Percentiles rank a stretch among this genome's conserved stretches.
phyloP scores from a whole-genome alignment of 2,113 vertebrate species.

The Halichoerus grypus region DNA sequence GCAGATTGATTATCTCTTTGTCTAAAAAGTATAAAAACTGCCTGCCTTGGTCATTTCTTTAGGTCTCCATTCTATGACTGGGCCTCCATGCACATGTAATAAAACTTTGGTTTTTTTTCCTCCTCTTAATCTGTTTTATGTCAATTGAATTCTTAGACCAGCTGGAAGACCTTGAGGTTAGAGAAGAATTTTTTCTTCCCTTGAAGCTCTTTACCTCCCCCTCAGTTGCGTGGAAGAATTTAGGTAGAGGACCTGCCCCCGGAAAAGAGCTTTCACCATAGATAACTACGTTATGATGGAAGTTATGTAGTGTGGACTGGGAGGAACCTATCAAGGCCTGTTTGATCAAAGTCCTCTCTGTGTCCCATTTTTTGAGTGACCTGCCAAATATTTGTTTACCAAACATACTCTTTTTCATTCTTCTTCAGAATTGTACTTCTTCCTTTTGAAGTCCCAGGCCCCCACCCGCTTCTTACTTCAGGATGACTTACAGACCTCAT shows the following conservation, averaged over 20 bases:
- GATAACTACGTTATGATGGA: not conserved
- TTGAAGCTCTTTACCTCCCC: not conserved
- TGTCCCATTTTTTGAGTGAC: not conserved
- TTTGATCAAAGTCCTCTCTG: not conserved
- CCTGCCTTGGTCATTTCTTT: not conserved
- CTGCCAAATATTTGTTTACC: not conserved
- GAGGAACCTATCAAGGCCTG: not conserved
- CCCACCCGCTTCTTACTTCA: not conserved
- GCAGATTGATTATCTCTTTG: not conserved
- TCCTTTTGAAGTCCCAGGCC: not conserved
- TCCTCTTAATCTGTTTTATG: not conserved
- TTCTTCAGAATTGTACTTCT: not conserved
- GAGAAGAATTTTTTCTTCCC: not conserved
- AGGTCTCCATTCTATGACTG: not conserved
- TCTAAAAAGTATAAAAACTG: not conserved
- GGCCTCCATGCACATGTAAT: not conserved
- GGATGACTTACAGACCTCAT: not conserved
- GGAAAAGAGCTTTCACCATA: not conserved
- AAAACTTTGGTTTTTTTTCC: not conserved
- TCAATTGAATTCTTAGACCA: not conserved
- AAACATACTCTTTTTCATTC: not conserved
- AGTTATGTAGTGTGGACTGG: not conserved
- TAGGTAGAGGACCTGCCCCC: not conserved
- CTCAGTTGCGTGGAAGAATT: not conserved
- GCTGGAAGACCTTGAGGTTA: not conserved